A percentile compares a stretch with the other conserved stretches of the same genome.
Evolutionary conservation across 92 coral and sea anemone genomes (phyloP).

Genomic region (Scolanthus callimorphus): DNA sequence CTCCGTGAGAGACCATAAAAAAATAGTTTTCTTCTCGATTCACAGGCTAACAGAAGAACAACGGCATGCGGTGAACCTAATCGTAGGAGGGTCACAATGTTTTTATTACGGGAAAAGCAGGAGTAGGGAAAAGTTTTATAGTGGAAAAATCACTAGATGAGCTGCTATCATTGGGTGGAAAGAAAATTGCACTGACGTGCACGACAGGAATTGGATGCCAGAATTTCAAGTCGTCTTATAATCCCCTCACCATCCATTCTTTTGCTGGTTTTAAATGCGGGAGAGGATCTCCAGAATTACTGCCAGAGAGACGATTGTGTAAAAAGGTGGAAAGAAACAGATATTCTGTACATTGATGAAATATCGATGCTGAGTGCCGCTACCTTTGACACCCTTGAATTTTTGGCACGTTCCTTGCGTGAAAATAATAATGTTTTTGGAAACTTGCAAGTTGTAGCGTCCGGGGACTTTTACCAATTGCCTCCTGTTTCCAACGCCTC

Average conservation of each 20-base stretch:
- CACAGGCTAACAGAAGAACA: neutral
- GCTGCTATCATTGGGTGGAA: neutral
- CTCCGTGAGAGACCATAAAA: too few species aligned
- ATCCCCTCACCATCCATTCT: slow-evolving; percentile 7
- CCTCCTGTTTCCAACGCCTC: slow-evolving; percentile 41
- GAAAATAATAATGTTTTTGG: slow-evolving; percentile 29
- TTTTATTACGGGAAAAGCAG: neutral
- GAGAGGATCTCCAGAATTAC: slow-evolving; percentile 6
- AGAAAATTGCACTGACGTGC: neutral
- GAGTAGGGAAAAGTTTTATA: neutral
- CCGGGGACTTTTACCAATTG: slow-evolving; percentile 54
- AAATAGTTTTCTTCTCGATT: neutral
- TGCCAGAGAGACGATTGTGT: slow-evolving; percentile 10
- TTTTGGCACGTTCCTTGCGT: slow-evolving; percentile 19
- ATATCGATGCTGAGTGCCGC: slow-evolving; percentile 41
- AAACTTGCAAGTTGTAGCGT: slow-evolving; percentile 49
- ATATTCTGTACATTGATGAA: slow-evolving; percentile 50
- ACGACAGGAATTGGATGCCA: neutral
- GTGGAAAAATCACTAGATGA: neutral
- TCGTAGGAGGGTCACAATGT: neutral
- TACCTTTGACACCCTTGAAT: slow-evolving; percentile 28
- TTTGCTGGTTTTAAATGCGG: slow-evolving; percentile 20
- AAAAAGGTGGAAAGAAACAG: slow-evolving; percentile 34
- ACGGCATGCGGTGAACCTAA: neutral
- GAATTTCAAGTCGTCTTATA: neutral